These are phyloP conservation scores for Agrotis puta DNA, from an alignment of 2,888 invertebrate genomes.

Conservation along the genomic window DNA sequence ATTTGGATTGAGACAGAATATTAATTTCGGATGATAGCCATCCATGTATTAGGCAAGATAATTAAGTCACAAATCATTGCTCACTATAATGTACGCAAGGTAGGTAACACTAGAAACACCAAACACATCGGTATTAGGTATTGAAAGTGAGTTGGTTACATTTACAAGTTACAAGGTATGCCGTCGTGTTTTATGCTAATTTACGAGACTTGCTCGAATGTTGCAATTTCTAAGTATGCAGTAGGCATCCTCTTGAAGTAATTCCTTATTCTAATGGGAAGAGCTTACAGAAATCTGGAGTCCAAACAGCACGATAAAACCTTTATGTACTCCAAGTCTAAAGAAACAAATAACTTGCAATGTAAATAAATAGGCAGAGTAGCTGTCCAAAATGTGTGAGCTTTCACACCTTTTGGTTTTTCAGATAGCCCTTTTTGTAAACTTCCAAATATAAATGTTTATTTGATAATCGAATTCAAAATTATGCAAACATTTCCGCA, in stretches of 20 bases:
- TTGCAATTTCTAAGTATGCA: constrained; percentile 38
- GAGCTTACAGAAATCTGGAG: constrained; percentile 3
- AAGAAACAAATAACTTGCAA: too few species aligned
- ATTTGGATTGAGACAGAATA: too few species aligned
- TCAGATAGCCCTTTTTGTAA: too few species aligned
- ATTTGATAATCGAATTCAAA: too few species aligned
- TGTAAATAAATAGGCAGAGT: too few species aligned
- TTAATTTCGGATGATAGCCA: too few species aligned
- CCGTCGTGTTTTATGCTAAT: constrained; percentile 54
- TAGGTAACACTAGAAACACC: neutral
- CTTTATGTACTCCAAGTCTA: too few species aligned
- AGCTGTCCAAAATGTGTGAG: neutral
- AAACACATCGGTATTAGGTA: constrained; percentile 20
- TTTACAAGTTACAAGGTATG: constrained; percentile 26
- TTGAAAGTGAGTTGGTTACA: constrained; percentile 36
- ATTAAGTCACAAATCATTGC: constrained; percentile 29
- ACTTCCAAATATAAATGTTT: too few species aligned
- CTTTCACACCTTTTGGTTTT: neutral
- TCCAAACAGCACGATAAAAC: too few species aligned
- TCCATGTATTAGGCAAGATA: neutral
- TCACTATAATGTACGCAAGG: constrained; percentile 6
- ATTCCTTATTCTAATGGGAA: constrained; percentile 26
- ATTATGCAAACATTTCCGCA: too few species aligned
- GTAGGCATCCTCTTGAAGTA: constrained; percentile 32
- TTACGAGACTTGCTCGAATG: constrained; percentile 30